Base-by-base conservation (phyloP, 2,888 invertebrate genomes). In the Peribatodes rhomboidaria region DNA sequence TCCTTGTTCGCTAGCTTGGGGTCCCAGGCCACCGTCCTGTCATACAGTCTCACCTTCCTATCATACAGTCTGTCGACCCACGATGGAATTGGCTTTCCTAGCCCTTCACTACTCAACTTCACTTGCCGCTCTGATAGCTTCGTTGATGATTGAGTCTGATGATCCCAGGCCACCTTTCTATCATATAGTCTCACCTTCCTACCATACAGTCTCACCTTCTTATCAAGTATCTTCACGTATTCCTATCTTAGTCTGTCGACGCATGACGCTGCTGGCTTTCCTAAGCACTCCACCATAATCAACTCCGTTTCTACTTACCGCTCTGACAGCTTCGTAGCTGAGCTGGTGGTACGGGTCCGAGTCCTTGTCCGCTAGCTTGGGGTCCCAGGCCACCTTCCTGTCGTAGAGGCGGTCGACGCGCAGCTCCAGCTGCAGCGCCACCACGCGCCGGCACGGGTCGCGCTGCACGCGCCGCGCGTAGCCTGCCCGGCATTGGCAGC, bases 101-200 rank as follows among this genome's bases (percentile, higher is more conserved):
- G n/a, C n/a, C n/a, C n/a, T n/a, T n/a, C n/a, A n/a, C n/a, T n/a
- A n/a, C n/a, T n/a, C n/a, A n/a, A n/a, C n/a, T n/a, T 6, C 27
- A 94, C 96, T 95, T 89, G 98, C 98, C 70, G 98, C 98, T 90
- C 96, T 94, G n/a, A 96, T 94, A 0, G 98, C 96, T 87, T 98
- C 98, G 82, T 95, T 98, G 75, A 97, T 96, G 37, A 98, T 88
- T 69, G 97, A 96, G 57, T 96, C 68, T 96, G 96, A 2, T 93
- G 92, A 66, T 96, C 96, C 97, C 98, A 98, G 0, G 95, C 94
- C 37, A 98, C 92, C 85, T 94, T 94, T 74, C 96, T 95, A 60
- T 98, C 97, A 71, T 97, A 97, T 57, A 98, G 94, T 65, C 96
- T 94, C n/a, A n/a, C n/a, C n/a, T n/a, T n/a, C n/a, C n/a, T n/a